Evolutionary conservation across 1,140 invertebrate genomes (phyloP).

Genomic region (Trachymyrmex septentrionalis): DNA sequence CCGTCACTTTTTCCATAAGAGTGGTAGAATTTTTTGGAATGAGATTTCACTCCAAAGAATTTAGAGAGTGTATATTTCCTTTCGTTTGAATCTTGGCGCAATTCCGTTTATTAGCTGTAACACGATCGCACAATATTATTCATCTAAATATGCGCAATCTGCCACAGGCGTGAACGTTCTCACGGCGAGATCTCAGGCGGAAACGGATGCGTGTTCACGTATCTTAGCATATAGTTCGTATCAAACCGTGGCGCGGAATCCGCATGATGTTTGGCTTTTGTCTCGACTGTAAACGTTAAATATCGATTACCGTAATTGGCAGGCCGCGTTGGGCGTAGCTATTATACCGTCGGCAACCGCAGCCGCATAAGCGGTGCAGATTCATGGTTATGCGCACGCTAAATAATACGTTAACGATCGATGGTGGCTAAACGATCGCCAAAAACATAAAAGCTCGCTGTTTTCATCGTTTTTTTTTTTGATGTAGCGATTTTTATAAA

Average conservation of each 20-base stretch:
- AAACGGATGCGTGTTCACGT: slow-evolving; percentile 32
- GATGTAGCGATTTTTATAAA: slow-evolving; percentile 15
- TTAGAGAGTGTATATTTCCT: not conserved
- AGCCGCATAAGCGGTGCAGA: slow-evolving; percentile 74
- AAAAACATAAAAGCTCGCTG: not conserved
- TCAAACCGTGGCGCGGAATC: slow-evolving; percentile 39
- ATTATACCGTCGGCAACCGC: slow-evolving; percentile 69
- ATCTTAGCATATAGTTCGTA: slow-evolving; percentile 51
- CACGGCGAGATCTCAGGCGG: slow-evolving; percentile 20
- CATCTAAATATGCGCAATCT: slow-evolving; percentile 25
- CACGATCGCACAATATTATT: not conserved
- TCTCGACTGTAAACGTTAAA: slow-evolving; percentile 76
- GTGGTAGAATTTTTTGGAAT: no score
- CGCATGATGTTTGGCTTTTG: slow-evolving; percentile 65
- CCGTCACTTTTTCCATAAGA: no score
- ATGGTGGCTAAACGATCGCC: not conserved
- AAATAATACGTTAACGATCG: slow-evolving; percentile 79
- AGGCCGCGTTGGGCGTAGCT: slow-evolving; percentile 61
- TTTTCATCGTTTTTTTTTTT: slow-evolving; percentile 10
- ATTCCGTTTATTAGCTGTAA: not conserved
- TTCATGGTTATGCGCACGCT: slow-evolving; percentile 77
- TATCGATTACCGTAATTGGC: slow-evolving; percentile 81
- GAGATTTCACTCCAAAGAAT: no score
- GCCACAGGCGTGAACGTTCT: slow-evolving; percentile 11
- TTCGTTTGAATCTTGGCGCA: not conserved